Conservation (phyloP, 2,888 invertebrate genomes). For the Chouioia cunea region DNA sequence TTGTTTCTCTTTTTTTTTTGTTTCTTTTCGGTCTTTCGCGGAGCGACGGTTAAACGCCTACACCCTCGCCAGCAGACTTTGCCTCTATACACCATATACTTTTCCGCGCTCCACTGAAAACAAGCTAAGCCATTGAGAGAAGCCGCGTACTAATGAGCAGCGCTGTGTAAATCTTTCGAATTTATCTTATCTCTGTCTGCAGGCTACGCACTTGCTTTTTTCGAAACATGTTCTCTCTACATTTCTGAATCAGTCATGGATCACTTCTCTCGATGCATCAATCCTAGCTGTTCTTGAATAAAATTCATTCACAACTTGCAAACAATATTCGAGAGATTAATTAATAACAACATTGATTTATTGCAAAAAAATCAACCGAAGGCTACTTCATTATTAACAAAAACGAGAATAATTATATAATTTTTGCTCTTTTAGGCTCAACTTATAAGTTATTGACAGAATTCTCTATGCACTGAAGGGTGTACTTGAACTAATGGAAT, state of each 20-base stretch:
- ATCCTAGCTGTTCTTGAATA: conserved; percentile 10
- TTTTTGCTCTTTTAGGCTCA: neutral
- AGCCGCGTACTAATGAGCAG: conserved; percentile 34
- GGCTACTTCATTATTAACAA: neutral
- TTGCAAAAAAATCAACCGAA: neutral
- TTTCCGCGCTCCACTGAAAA: conserved; percentile 27
- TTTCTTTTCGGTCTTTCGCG: neutral
- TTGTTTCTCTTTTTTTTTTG: neutral
- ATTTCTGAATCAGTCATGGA: conserved; percentile 12
- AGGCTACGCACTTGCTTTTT: neutral
- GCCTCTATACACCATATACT: neutral
- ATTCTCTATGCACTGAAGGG: neutral
- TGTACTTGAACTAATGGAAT: conserved; percentile 10
- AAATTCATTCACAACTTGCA: conserved; percentile 7
- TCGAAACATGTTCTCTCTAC: conserved; percentile 11
- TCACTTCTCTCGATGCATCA: neutral
- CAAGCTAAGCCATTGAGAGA: neutral
- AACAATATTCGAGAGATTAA: neutral
- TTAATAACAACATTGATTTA: conserved; percentile 4
- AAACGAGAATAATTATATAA: too few relatives aligned
- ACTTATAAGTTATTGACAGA: neutral
- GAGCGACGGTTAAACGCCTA: conserved; percentile 31
- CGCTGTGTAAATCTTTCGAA: conserved; percentile 40
- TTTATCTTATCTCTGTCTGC: conserved; percentile 42
- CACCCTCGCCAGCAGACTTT: neutral